Conservation (phyloP, 2,888 invertebrate genomes). For the Strigamia transsilvanica region DNA sequence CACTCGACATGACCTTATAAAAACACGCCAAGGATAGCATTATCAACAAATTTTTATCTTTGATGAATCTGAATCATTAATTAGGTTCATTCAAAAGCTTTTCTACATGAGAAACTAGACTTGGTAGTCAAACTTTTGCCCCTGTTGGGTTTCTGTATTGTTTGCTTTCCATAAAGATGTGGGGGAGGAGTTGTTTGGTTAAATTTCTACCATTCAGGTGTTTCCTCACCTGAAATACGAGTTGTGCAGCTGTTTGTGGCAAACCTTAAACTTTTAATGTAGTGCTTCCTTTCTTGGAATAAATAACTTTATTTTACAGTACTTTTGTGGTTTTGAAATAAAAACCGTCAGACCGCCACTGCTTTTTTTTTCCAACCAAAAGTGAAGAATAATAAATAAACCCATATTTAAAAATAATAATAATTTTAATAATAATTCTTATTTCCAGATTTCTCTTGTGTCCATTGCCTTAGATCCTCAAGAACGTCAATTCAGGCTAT, state of each 20-base stretch:
- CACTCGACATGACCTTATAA: neutral
- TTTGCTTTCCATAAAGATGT: constrained; percentile 24
- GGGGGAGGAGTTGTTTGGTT: constrained; percentile 42
- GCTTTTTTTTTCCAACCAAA: neutral
- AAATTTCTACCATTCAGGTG: constrained; percentile 41
- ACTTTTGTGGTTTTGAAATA: constrained; percentile 18
- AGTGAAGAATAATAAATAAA: neutral
- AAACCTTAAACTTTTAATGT: constrained; percentile 26
- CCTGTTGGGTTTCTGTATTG: neutral
- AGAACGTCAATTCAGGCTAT: constrained; percentile 18
- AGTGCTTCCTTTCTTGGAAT: constrained; percentile 23
- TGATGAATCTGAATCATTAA: constrained; percentile 11
- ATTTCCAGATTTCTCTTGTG: constrained; percentile 26
- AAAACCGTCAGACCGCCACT: neutral
- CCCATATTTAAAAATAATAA: neutral
- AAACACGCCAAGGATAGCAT: constrained; percentile 13
- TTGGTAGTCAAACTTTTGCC: neutral
- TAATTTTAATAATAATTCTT: neutral
- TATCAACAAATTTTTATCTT: neutral
- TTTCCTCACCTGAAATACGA: constrained; percentile 48
- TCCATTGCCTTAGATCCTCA: constrained; percentile 33
- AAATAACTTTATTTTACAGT: constrained; percentile 24
- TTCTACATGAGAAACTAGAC: neutral
- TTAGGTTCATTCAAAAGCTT: neutral
- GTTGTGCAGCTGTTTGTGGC: constrained; percentile 43